These are phyloP conservation scores for Hypocryptadius cinnamomeus DNA, from an alignment of 2,113 vertebrate genomes.

Conservation along the genomic window DNA sequence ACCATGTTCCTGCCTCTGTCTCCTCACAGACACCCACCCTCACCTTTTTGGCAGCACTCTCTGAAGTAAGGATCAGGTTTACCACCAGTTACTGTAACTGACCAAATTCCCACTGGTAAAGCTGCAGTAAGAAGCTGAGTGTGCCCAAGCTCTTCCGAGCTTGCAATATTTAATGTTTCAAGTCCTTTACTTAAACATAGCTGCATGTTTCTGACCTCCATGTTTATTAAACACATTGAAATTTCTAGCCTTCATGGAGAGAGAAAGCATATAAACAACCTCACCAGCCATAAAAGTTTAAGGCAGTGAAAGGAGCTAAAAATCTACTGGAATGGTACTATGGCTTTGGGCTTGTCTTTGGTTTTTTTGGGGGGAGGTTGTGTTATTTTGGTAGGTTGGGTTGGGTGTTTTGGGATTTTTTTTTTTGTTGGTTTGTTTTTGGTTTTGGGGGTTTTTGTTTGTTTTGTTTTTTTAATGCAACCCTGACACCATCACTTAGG, in stretches of 20 bases:
- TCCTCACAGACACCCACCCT: accelerated
- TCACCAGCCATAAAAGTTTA: not conserved
- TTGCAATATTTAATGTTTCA: not conserved
- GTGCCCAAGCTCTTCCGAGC: not conserved
- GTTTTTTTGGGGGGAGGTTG: accelerated
- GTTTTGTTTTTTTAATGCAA: not conserved
- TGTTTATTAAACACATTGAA: not conserved
- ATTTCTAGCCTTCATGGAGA: not conserved
- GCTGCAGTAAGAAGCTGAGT: not conserved
- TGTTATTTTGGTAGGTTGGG: too few relatives aligned
- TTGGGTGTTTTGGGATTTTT: not conserved
- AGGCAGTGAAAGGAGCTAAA: not conserved
- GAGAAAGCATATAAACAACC: not conserved
- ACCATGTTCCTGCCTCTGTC: not conserved
- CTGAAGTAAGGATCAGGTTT: not conserved
- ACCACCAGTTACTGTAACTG: not conserved
- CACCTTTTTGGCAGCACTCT: not conserved
- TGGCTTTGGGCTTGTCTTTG: not conserved
- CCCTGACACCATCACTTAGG: not conserved
- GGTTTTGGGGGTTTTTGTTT: too few relatives aligned
- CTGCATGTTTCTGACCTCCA: not conserved
- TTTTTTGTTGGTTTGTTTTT: too few relatives aligned
- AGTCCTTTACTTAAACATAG: not conserved
- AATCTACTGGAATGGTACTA: not conserved
- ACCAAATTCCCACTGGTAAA: not conserved